These are phyloP conservation scores for Cryptoblepharus egeriae DNA, from an alignment of 2,797 vertebrate species.

Conservation along the genomic window DNA sequence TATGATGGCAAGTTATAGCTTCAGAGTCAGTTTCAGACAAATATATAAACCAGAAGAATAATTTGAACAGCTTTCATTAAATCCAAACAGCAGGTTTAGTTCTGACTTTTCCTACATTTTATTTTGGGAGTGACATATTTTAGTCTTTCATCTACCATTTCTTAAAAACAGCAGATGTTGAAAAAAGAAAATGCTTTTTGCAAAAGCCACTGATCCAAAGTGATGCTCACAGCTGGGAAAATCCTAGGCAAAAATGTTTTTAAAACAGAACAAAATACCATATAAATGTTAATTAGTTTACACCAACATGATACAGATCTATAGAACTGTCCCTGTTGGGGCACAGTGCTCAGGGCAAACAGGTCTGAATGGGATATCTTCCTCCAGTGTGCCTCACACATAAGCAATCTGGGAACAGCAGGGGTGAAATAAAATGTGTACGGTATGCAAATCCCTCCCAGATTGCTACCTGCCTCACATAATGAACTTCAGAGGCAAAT, in stretches of 20 bases:
- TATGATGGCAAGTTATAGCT: not conserved
- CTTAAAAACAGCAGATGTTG: not conserved
- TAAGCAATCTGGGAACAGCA: no score
- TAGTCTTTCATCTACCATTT: not conserved
- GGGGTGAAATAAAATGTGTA: no score
- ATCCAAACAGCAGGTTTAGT: not conserved
- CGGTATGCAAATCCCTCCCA: no score
- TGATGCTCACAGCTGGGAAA: not conserved
- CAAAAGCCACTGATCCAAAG: slow-evolving; percentile 3
- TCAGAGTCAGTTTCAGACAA: not conserved
- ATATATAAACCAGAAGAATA: not conserved
- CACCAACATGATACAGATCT: not conserved
- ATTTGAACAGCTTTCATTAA: slow-evolving; percentile 26
- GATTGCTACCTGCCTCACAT: no score
- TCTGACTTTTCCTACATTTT: slow-evolving; percentile 10
- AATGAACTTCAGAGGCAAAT: no score
- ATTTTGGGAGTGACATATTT: slow-evolving; percentile 6
- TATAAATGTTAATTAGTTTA: not conserved
- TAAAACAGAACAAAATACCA: not conserved
- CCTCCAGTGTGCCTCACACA: no score
- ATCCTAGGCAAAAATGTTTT: not conserved
- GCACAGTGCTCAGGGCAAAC: no score
- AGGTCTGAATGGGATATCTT: no score
- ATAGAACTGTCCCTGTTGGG: no score
- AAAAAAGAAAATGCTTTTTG: not conserved